These are phyloP conservation scores for Pardalotus punctatus DNA, from an alignment of 2,113 vertebrate genomes.

Conservation along the genomic window DNA sequence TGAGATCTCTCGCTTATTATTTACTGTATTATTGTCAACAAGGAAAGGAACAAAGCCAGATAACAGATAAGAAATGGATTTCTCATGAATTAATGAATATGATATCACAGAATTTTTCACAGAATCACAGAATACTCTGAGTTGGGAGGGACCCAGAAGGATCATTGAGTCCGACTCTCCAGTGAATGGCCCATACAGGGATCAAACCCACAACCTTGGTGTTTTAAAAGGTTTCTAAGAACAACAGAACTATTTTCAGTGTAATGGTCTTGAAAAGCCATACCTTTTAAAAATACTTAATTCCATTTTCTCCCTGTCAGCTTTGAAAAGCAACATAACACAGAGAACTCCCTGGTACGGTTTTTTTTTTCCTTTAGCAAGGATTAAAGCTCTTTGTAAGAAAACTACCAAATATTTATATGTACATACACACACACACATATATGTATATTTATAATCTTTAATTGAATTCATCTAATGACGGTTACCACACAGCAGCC, in stretches of 20 bases:
- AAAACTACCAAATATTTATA: neutral
- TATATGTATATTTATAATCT: neutral
- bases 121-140: neutral
- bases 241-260: neutral
- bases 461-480: neutral
- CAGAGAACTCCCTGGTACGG: neutral
- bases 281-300: neutral
- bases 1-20: neutral
- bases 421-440: neutral
- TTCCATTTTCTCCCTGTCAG: neutral
- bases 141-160: neutral
- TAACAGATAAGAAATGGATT: neutral
- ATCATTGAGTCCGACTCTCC: neutral
- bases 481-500: too few relatives aligned
- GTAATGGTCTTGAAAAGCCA: neutral
- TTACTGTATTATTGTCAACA: neutral
- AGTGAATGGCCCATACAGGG: neutral
- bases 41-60: neutral
- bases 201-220: constrained; percentile 23
- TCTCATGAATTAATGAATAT: neutral
- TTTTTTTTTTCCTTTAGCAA: neutral
- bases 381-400: neutral
- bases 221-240: neutral
- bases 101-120: neutral
- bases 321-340: neutral